Evolutionary conservation across 1,140 invertebrate genomes (phyloP).

Genomic region (Apis laboriosa): DNA sequence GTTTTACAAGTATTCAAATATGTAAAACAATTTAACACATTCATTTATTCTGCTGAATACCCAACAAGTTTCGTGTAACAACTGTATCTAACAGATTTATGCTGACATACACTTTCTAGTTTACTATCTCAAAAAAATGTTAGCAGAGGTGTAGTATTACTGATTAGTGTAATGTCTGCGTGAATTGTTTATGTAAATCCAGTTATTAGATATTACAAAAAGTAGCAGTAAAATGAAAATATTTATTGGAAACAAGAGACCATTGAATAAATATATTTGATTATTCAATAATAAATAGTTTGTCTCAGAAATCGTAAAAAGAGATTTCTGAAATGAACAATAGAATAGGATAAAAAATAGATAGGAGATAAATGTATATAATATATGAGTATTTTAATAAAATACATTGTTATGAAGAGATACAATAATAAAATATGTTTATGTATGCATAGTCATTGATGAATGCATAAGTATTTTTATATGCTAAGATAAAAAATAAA

Average conservation of each 20-base stretch:
- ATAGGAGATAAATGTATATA: conserved; percentile 76
- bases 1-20: conserved; percentile 23
- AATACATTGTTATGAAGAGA: conserved; percentile 72
- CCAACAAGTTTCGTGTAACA: not conserved
- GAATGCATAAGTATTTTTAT: conserved; percentile 77
- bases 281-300: conserved; percentile 68
- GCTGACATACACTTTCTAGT: not conserved
- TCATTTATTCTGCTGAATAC: conserved; percentile 12
- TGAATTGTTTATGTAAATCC: not conserved
- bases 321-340: conserved; percentile 71
- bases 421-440: conserved; percentile 70
- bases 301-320: conserved; percentile 69
- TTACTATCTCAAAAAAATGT: not conserved
- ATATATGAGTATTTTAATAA: conserved; percentile 72
- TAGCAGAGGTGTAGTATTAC: not conserved
- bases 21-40: not conserved
- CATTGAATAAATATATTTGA: conserved; percentile 57
- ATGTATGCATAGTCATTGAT: conserved; percentile 75
- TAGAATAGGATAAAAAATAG: conserved; percentile 60
- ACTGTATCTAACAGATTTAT: not conserved
- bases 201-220: not conserved
- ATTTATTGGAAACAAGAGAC: conserved; percentile 64
- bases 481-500: conserved; percentile 74
- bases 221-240: conserved; percentile 11
- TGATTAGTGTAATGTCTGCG: not conserved